phyloP scores from a whole-genome alignment of 1,140 invertebrate genomes.

The Apis florea region DNA sequence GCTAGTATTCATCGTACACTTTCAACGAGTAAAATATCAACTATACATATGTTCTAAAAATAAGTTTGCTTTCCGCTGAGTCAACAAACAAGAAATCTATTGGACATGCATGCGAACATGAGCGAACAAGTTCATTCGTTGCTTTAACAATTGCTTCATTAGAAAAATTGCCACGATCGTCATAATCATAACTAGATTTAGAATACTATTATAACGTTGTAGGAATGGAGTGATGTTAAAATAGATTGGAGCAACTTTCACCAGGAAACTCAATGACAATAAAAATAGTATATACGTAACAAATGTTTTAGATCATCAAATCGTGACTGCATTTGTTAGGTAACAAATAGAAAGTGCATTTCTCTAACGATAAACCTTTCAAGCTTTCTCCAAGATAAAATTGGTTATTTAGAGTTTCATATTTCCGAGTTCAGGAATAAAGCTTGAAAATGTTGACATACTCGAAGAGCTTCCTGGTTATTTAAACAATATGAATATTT shows the following conservation, averaged over 20 bases:
- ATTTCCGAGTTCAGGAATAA: conserved; percentile 1
- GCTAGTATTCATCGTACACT: not conserved
- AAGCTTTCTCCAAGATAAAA: conserved; percentile 19
- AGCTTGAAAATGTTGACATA: not conserved
- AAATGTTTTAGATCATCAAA: conserved; percentile 7
- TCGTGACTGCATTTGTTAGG: conserved; percentile 16
- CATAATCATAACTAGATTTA: conserved; percentile 1
- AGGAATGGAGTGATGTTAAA: not conserved
- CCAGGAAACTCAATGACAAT: conserved; percentile 23
- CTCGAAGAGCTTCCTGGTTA: not conserved
- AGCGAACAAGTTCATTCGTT: not conserved
- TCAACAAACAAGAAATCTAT: not conserved
- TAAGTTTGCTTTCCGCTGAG: not conserved
- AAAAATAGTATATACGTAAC: conserved; percentile 12
- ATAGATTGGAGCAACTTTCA: conserved; percentile 21
- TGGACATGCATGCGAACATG: conserved; percentile 17
- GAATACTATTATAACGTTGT: not conserved
- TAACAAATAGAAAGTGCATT: conserved; percentile 29
- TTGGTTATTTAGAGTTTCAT: no score
- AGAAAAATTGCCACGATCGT: not conserved
- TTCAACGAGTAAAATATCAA: not conserved
- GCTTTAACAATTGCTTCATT: not conserved
- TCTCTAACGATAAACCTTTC: conserved; percentile 15
- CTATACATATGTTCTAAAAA: not conserved
- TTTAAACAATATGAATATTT: no score